These are phyloP conservation scores for Acleris sparsana DNA, from an alignment of 2,888 invertebrate genomes.

Conservation along the genomic window DNA sequence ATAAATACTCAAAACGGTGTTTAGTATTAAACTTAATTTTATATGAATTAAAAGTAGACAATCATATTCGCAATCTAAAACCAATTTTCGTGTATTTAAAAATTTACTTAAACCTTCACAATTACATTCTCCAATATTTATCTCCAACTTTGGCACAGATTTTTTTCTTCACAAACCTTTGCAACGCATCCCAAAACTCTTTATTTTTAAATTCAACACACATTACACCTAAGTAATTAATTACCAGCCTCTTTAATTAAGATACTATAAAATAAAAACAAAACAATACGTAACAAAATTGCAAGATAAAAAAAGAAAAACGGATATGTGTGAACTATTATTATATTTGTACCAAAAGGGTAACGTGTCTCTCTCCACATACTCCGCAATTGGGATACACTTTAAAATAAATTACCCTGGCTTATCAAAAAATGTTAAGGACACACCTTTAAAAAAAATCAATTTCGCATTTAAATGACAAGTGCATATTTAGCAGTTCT, in stretches of 20 bases:
- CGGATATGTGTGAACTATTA: slow-evolving; percentile 21
- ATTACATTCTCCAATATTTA: background rate
- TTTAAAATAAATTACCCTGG: too few relatives aligned
- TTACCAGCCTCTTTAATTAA: slow-evolving; percentile 33
- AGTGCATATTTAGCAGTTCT: too few relatives aligned
- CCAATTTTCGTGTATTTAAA: too few relatives aligned
- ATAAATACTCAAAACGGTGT: too few relatives aligned
- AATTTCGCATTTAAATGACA: too few relatives aligned
- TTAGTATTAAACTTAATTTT: too few relatives aligned
- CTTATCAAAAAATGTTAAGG: too few relatives aligned
- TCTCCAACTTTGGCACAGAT: slow-evolving; percentile 38
- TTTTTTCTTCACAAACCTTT: slow-evolving; percentile 4
- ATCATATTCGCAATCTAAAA: too few relatives aligned
- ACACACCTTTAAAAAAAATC: too few relatives aligned
- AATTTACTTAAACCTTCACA: too few relatives aligned
- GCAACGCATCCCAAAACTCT: slow-evolving; percentile 20
- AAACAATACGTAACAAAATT: slow-evolving; percentile 19
- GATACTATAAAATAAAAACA: slow-evolving; percentile 14
- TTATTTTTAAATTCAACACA: slow-evolving; percentile 25
- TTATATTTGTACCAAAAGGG: slow-evolving; percentile 35
- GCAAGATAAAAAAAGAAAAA: slow-evolving; percentile 9
- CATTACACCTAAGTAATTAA: slow-evolving; percentile 7
- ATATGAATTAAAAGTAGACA: too few relatives aligned
- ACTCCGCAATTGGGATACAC: too few relatives aligned
- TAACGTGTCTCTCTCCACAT: slow-evolving; percentile 5